Evolutionary conservation across 2,113 vertebrate species (phyloP), one percentile per base, ranked within the genome.

Genomic region (Pelecanoides urinatrix): DNA sequence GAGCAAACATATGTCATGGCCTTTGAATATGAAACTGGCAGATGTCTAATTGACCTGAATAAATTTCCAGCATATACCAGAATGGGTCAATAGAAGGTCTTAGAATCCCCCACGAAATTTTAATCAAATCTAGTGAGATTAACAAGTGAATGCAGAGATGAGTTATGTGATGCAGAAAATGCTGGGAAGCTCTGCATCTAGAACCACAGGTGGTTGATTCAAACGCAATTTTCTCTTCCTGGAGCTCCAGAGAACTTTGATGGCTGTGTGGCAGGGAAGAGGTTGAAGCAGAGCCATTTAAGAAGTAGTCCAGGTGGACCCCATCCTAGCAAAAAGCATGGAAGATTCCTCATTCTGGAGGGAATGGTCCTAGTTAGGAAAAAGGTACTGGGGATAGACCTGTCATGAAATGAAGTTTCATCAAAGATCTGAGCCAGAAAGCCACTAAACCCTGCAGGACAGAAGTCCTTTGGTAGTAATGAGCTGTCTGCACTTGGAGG

Each of bases 1-100:
- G 96, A 96, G 97, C 73, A 75, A 95, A 91, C 90, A 95, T 76
- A 84, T 94, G 96, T 77, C 94, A 80, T 36, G 65, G 93, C 94
- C 96, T 94, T 72, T 34, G 81, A 71, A 63, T 77, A 68, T 26
- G 81, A 90, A 76, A 36, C n/a, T 29, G 83, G 88, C 95, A 96
- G 94, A 89, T 94, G 96, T 86, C 71, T 85, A 56, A 90, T 66
- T 91, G 96, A 92, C 90, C 86, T 68, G 89, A 86, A 92, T 67
- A 88, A 72, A 94, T 76, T 91, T 79, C 87, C 76, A 81, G 75
- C 68, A 49, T 7, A 34, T 47, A 84, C 78, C 80, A 92, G n/a
- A 80, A 49, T 7, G 29, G 85, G 95, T 86, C 96, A 95, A 75
- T 88, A 81, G 84, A 93, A 96, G 77, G 86, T 80, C 89, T 94